Conservation (phyloP, 1,140 invertebrate genomes). For the Lasioglossum baleicum region DNA sequence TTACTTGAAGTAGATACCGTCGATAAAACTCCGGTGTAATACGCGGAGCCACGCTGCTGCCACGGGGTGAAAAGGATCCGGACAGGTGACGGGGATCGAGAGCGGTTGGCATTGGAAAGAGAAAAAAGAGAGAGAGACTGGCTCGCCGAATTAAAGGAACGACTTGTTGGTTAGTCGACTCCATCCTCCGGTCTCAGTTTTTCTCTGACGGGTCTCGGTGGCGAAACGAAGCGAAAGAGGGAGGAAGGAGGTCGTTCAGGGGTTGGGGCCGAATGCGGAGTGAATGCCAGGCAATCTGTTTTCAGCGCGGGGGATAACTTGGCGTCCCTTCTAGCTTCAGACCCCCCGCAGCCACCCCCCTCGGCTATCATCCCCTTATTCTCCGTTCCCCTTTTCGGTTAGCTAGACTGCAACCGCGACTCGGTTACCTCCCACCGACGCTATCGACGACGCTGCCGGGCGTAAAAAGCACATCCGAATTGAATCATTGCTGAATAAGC, state of each 20-base stretch:
- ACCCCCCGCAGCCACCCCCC: neutral
- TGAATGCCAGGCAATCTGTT: conserved; percentile 76
- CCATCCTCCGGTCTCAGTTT: conserved; percentile 53
- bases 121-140: conserved; percentile 29
- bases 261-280: conserved; percentile 7
- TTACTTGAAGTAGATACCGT: no score
- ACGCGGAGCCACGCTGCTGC: no score
- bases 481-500: conserved; percentile 82
- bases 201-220: conserved; percentile 53
- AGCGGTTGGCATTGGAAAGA: neutral
- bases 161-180: conserved; percentile 76
- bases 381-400: conserved; percentile 65
- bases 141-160: conserved; percentile 65
- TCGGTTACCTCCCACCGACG: conserved; percentile 73
- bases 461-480: conserved; percentile 80
- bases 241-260: conserved; percentile 33
- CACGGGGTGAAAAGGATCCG: no score
- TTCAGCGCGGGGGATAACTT: conserved; percentile 70
- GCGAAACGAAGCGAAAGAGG: conserved; percentile 47
- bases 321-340: conserved; percentile 53
- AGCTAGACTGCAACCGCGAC: conserved; percentile 60
- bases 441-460: conserved; percentile 65
- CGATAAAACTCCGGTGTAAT: no score
- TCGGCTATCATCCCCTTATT: conserved; percentile 35
- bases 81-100: neutral